Evolutionary conservation across 2,888 invertebrate species (phyloP), one percentile per base, ranked within the genome.

Genomic region (Colostygia pectinataria): DNA sequence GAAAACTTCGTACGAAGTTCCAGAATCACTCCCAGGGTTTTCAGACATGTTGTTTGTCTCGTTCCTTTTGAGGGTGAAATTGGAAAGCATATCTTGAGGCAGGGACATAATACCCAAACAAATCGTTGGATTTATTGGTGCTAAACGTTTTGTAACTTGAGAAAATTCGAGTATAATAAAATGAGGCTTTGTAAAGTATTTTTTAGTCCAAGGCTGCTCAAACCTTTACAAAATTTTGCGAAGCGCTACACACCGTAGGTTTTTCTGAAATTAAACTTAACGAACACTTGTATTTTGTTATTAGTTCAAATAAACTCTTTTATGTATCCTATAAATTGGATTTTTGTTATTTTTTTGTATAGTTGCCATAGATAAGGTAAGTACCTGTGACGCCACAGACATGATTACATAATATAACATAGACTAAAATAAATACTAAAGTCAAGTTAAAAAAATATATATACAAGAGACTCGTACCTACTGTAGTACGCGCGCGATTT

Each of bases 1-100:
- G 48, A 82, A 84, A 2, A 85, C 78, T 60, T 85, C 81, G 33
- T 72, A 78, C 0, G 80, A 66, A 4, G 67, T 68, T 7, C 66
- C 67, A 2, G 68, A 61, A 6, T 68, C 67, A 13, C 39, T 28
- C n/a, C 23, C 41, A 0, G 34, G 13, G 14, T 34, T 36, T 8
- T 32, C 29, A 4, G 33, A 8, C 13, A 48, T 53, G 27, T 48
- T 46, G 27, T 50, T 46, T 46, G 24, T 20, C 14, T 46, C 45
- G 15, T 37, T 53, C 39, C 49, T 57, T 15, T 44, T 46, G 13
- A 43, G 31, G 13, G 39, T 3, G 31, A 33, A 36, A 20, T 40
- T 24, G 25, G 50, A 37, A 15, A 27, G 8, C 14, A 33, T 37
- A 18, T 31, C 31, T 46, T 25, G 37, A 4, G 45, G 37, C 18